These are phyloP conservation scores for Drosophila fuyamai DNA, from an alignment of 1,140 invertebrate species.

Conservation along the genomic window DNA sequence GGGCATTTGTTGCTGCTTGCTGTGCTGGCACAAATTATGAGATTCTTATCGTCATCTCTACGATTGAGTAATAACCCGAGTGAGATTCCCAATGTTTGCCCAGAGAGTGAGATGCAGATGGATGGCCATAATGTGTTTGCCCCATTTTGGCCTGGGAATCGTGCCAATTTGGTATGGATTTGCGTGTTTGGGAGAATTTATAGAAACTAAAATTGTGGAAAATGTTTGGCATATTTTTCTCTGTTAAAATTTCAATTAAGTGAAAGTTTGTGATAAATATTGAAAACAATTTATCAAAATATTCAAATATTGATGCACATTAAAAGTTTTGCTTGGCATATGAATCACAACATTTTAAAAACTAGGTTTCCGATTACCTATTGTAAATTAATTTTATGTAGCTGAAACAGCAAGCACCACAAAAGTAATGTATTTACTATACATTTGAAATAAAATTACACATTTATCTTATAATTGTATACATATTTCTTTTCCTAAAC, in stretches of 20 bases:
- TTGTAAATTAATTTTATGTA: neutral
- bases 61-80: conserved; percentile 47
- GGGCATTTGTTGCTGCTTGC: conserved; percentile 39
- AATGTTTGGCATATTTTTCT: neutral
- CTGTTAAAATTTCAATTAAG: neutral
- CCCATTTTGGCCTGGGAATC: conserved; percentile 23
- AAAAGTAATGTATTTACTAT: too few species aligned
- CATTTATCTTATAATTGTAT: too few species aligned
- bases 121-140: conserved; percentile 7
- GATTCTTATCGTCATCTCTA: conserved; percentile 49
- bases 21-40: conserved; percentile 64
- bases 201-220: neutral
- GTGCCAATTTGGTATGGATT: conserved; percentile 17
- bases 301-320: neutral
- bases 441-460: too few species aligned
- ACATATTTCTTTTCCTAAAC: too few species aligned
- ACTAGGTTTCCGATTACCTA: neutral
- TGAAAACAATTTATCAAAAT: neutral
- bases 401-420: too few species aligned
- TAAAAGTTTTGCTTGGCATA: neutral
- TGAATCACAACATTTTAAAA: neutral
- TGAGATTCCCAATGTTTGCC: conserved; percentile 18
- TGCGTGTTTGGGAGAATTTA: neutral
- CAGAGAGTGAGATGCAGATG: conserved; percentile 6
- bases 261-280: neutral